A percentile compares a stretch with the other conserved stretches of the same genome.
These are phyloP conservation scores for Nomia melanderi DNA, from an alignment of 1,140 invertebrate species.

Conservation along the genomic window DNA sequence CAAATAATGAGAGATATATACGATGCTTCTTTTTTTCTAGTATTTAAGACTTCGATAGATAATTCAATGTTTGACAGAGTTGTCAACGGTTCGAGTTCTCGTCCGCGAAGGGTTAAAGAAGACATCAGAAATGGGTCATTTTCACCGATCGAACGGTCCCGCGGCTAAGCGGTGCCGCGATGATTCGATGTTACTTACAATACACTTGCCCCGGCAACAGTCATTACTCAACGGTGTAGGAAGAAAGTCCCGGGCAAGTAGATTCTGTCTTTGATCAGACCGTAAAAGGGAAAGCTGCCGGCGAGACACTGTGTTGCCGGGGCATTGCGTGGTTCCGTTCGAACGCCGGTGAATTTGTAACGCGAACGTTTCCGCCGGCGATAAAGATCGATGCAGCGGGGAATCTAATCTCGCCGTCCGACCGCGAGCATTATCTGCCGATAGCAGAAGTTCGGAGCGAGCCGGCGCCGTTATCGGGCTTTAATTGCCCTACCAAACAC, in stretches of 20 bases:
- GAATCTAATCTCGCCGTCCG: neutral
- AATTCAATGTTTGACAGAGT: too few species aligned
- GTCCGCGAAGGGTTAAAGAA: too few species aligned
- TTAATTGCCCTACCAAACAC: neutral
- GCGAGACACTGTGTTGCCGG: neutral
- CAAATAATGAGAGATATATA: too few species aligned
- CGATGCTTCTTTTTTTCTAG: too few species aligned
- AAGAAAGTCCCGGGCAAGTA: neutral
- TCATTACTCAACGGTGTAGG: conserved; percentile 3
- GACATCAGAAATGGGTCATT: too few species aligned
- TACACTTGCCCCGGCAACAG: neutral
- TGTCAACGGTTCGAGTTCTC: too few species aligned
- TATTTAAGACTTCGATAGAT: too few species aligned
- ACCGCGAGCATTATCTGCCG: neutral
- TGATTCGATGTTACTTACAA: neutral
- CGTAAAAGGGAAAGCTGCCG: conserved; percentile 1
- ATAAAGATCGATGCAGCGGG: neutral
- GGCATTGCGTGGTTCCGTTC: neutral
- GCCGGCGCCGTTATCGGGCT: conserved; percentile 13
- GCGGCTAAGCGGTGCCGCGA: too few species aligned
- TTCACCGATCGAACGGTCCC: too few species aligned
- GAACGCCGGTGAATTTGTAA: too few species aligned
- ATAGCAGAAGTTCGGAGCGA: neutral
- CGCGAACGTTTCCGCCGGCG: neutral
- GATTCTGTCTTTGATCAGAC: neutral